phyloP scores from a whole-genome alignment of 2,113 vertebrate species.

The Pygoscelis antarcticus region DNA sequence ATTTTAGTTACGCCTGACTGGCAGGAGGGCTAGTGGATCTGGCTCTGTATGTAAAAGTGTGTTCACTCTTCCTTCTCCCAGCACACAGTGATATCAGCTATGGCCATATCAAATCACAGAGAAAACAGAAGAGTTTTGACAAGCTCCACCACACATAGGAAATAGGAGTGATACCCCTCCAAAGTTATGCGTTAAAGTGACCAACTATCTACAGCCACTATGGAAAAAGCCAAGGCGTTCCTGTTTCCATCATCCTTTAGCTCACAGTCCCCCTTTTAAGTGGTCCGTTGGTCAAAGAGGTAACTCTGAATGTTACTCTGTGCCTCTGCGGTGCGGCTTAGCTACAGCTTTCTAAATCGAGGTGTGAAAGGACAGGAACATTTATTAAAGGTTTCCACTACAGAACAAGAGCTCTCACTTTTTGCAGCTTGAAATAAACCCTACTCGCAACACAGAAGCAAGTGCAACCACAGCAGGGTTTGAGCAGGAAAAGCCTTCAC shows the following conservation, averaged over 20 bases:
- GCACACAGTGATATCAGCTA: background rate
- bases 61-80: background rate
- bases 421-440: conserved; percentile 30
- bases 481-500: conserved; percentile 52
- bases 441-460: background rate
- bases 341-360: background rate
- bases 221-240: background rate
- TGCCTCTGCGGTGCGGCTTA: background rate
- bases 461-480: conserved; percentile 41
- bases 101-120: background rate
- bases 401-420: conserved; percentile 53
- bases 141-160: background rate
- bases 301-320: background rate
- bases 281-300: background rate
- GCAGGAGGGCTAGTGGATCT: background rate
- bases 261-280: background rate
- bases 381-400: conserved; percentile 22
- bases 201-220: background rate
- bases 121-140: background rate
- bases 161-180: background rate
- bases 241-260: background rate
- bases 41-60: background rate
- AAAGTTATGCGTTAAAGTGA: rapidly evolving
- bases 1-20: background rate
- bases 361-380: conserved; percentile 2